Evolutionary conservation across 2,888 invertebrate species (phyloP).

Genomic region (Bruchidius siliquastri): DNA sequence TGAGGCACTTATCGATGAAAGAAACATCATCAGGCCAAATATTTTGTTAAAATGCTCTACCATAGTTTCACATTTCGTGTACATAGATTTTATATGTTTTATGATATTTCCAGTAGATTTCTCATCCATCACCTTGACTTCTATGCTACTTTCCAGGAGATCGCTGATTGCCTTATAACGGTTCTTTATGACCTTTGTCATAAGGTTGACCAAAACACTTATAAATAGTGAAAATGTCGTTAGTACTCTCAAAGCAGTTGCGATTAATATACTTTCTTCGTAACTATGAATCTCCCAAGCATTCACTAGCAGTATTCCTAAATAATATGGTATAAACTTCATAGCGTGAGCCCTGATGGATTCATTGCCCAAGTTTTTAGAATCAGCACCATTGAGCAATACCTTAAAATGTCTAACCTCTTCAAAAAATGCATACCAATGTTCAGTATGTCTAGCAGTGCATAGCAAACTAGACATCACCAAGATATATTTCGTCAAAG

Average conservation of each 20-base stretch:
- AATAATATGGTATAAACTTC: neutral
- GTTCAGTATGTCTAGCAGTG: neutral
- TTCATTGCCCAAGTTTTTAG: neutral
- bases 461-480: neutral
- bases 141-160: neutral
- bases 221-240: neutral
- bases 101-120: neutral
- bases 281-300: neutral
- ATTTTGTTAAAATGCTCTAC: neutral
- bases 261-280: neutral
- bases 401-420: neutral
- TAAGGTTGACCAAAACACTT: neutral
- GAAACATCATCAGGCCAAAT: neutral
- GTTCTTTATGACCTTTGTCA: neutral
- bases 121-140: neutral
- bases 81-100: neutral
- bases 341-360: neutral
- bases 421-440: neutral
- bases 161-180: neutral
- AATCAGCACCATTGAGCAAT: neutral
- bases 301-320: neutral
- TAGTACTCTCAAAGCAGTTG: neutral
- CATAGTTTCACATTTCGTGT: neutral
- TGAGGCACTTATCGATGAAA: neutral
- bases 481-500: neutral